Percentiles rank a stretch among this genome's conserved stretches.
These are phyloP conservation scores for Pogonus chalceus DNA, from an alignment of 1,140 invertebrate species.

Conservation along the genomic window DNA sequence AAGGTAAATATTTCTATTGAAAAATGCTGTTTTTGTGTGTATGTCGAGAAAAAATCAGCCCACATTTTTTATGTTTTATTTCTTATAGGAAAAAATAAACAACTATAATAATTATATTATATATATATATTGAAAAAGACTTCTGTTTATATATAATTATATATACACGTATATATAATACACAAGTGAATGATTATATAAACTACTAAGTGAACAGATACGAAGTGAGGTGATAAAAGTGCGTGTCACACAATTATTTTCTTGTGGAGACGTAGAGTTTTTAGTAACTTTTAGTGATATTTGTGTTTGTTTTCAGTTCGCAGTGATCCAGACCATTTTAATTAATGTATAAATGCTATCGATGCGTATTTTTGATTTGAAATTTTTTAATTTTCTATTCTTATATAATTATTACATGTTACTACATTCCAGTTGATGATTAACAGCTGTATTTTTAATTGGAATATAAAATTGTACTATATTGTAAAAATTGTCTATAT, in stretches of 20 bases:
- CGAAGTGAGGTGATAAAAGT: conserved; percentile 22
- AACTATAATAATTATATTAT: conserved; percentile 27
- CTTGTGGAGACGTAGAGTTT: conserved; percentile 22
- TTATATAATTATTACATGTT: not conserved
- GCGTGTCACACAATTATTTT: conserved; percentile 27
- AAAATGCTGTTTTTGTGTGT: conserved; percentile 20
- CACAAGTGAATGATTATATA: conserved; percentile 13
- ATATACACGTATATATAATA: conserved; percentile 5
- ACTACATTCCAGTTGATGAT: conserved; percentile 5
- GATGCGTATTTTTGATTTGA: conserved; percentile 6
- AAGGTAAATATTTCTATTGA: conserved; percentile 23
- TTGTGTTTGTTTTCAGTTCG: conserved; percentile 29
- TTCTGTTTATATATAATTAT: conserved; percentile 24
- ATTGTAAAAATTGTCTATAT: conserved; percentile 7
- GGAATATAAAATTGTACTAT: conserved; percentile 7
- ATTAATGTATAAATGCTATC: not conserved
- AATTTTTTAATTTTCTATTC: not conserved
- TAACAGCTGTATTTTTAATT: not conserved
- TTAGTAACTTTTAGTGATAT: conserved; percentile 27
- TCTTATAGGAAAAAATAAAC: conserved; percentile 27
- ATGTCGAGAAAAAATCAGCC: conserved; percentile 22
- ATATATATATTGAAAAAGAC: conserved; percentile 25
- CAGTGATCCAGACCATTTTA: not conserved
- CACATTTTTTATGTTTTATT: conserved; percentile 30
- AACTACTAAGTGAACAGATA: conserved; percentile 19